A percentile compares a stretch with the other conserved stretches of the same genome.
Evolutionary conservation across 64 coral and sea anemone species (phyloP).

Genomic region (Orbicella faveolata): DNA sequence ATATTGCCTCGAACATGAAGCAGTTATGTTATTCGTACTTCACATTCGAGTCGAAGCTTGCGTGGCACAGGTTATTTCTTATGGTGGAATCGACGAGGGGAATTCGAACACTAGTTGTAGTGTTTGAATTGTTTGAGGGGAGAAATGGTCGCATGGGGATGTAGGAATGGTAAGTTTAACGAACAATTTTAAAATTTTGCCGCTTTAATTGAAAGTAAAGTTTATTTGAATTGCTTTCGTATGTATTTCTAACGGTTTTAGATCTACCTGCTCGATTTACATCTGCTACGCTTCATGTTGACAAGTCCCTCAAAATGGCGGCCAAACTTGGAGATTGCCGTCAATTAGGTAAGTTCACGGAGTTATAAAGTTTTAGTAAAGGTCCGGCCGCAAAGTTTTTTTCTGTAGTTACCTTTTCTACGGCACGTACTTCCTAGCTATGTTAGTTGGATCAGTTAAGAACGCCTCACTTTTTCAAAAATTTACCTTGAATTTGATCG

Average conservation of each 20-base stretch:
- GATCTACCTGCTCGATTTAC: conserved; percentile 23
- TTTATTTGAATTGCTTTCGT: too few species aligned
- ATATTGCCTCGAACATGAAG: too few species aligned
- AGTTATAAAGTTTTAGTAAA: conserved; percentile 36
- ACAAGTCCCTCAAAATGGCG: conserved; percentile 36
- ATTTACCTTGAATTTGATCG: conserved; percentile 9
- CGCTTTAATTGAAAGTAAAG: too few species aligned
- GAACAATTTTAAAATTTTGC: too few species aligned
- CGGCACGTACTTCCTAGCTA: too few species aligned
- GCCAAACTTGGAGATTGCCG: conserved; percentile 38
- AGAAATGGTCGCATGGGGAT: too few species aligned
- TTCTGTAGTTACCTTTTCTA: conserved; percentile 21
- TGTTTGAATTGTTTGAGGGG: neutral
- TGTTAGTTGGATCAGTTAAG: neutral
- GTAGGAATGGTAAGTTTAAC: too few species aligned
- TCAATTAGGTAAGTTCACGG: conserved; percentile 24
- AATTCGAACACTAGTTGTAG: conserved; percentile 13
- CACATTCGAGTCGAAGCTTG: neutral
- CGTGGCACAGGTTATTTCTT: conserved; percentile 4
- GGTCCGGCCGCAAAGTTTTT: conserved; percentile 40
- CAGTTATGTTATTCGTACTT: too few species aligned
- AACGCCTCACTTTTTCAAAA: conserved; percentile 21
- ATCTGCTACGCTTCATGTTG: conserved; percentile 39
- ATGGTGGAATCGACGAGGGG: conserved; percentile 9
- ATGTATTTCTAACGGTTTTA: conserved; percentile 31